Base-by-base conservation (phyloP, 2,888 invertebrate genomes). In the Protonemura montana region DNA sequence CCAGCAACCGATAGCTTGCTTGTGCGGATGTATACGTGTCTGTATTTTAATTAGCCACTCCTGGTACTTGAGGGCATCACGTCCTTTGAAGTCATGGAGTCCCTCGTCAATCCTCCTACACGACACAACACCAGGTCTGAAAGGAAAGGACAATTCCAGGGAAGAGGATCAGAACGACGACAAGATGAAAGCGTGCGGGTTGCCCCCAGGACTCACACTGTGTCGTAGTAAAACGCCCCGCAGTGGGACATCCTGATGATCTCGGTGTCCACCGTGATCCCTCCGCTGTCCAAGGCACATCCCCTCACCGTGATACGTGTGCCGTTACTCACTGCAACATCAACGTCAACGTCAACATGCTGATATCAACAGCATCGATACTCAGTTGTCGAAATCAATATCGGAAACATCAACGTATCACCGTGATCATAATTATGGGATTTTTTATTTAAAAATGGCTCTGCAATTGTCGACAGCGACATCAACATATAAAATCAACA, bases 221-320 rank as follows among this genome's bases (percentile, higher is more conserved):
- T 95, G 89, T 97, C 95, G 90, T 97, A 98, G 91, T 96, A 96
- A 92, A 99, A 98, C 89, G 97, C 94, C 41, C 99, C 99, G 91
- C 99, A 99, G 91, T 99, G 98, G n/a, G 98, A 98, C 96, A 98
- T 98, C 88, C 99, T 93, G 85, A 98, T 97, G 87, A 99, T 96
- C 93, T 99, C 99, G 0, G 98, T 98, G 92, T 99, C 98, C 0
- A 98, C 98, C 86, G 98, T 99, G 84, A 97, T 94, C 0, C 98
- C 98, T 0, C 99, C 98, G 89, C 98, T 98, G 92, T 99, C 99
- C 89, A 98, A 93, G 0, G 98, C 98, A 92, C 99, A 99, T 86
- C 97, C 97, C 27, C 99, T 94, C n/a, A 99, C 96, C 2, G 97
- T 96, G 89, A 98, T 95, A 0, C 95, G 93, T 90, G 96, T 95